These are phyloP conservation scores for Cenopis cana DNA, from an alignment of 2,888 invertebrate genomes.

Conservation along the genomic window DNA sequence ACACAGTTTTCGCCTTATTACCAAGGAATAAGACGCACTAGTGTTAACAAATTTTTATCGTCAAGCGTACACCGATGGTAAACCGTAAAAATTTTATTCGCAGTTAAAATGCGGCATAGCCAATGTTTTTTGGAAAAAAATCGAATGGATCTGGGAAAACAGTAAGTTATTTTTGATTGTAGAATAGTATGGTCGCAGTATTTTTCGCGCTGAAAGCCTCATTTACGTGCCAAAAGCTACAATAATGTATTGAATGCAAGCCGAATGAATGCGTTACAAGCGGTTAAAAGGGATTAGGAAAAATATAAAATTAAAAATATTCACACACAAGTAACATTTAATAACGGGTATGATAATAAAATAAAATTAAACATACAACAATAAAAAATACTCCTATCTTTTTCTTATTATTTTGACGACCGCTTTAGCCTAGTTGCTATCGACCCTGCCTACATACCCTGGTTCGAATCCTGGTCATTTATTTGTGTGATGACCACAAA, in stretches of 20 bases:
- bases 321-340: too few relatives aligned
- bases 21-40: not conserved
- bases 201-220: not conserved
- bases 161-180: constrained; percentile 2
- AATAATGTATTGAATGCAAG: not conserved
- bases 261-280: too few relatives aligned
- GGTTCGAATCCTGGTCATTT: too few relatives aligned
- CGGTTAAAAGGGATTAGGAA: too few relatives aligned
- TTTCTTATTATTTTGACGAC: too few relatives aligned
- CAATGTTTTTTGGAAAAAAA: constrained; percentile 27
- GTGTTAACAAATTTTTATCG: not conserved
- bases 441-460: too few relatives aligned
- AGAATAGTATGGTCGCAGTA: not conserved
- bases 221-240: not conserved
- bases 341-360: too few relatives aligned
- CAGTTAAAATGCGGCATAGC: constrained; percentile 43
- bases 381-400: too few relatives aligned
- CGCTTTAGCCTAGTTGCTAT: too few relatives aligned
- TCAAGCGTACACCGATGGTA: constrained; percentile 45
- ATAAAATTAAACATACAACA: too few relatives aligned
- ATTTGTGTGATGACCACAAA: too few relatives aligned
- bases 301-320: too few relatives aligned
- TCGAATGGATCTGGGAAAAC: not conserved
- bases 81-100: constrained; percentile 63
- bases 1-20: not conserved